Evolutionary conservation across 2,888 invertebrate genomes (phyloP).

Genomic region (Aphrophora alni): DNA sequence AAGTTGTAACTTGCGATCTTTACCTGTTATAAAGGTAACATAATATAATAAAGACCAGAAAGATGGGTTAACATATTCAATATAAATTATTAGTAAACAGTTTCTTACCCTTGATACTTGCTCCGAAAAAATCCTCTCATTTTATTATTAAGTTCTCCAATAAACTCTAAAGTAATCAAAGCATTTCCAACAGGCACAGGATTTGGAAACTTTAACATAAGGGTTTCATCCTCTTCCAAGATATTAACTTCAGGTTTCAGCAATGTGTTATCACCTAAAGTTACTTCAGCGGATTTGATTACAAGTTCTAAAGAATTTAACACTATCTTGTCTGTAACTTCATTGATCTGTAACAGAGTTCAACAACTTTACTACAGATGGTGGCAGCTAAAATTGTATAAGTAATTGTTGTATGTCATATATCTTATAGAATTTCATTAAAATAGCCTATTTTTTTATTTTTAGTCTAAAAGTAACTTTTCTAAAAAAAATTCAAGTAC

Average conservation of each 20-base stretch:
- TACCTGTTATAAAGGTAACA: too few species aligned
- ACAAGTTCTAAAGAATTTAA: constrained; percentile 81
- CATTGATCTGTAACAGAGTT: constrained; percentile 75
- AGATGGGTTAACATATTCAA: too few species aligned
- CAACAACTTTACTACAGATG: too few species aligned
- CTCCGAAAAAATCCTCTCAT: constrained; percentile 96
- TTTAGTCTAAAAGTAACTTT: too few species aligned
- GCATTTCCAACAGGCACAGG: constrained; percentile 65
- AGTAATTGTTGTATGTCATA: too few species aligned
- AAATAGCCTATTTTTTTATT: too few species aligned
- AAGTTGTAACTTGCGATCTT: too few species aligned
- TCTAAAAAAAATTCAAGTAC: too few species aligned
- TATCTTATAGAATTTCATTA: too few species aligned
- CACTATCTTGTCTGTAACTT: constrained; percentile 70
- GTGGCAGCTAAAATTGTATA: too few species aligned
- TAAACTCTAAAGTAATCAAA: constrained; percentile 72
- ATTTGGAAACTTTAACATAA: constrained; percentile 68
- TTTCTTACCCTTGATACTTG: constrained; percentile 62
- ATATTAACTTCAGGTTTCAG: constrained; percentile 56
- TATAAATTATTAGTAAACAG: too few species aligned
- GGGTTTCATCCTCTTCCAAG: constrained; percentile 70
- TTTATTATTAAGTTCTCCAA: constrained; percentile 88
- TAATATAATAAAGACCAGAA: too few species aligned
- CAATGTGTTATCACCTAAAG: constrained; percentile 42
- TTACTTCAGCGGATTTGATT: constrained; percentile 62